Percentiles rank a stretch among this genome's conserved stretches.
These are phyloP conservation scores for Galagoides demidoff DNA, from an alignment of 2,797 vertebrate genomes.

Conservation along the genomic window DNA sequence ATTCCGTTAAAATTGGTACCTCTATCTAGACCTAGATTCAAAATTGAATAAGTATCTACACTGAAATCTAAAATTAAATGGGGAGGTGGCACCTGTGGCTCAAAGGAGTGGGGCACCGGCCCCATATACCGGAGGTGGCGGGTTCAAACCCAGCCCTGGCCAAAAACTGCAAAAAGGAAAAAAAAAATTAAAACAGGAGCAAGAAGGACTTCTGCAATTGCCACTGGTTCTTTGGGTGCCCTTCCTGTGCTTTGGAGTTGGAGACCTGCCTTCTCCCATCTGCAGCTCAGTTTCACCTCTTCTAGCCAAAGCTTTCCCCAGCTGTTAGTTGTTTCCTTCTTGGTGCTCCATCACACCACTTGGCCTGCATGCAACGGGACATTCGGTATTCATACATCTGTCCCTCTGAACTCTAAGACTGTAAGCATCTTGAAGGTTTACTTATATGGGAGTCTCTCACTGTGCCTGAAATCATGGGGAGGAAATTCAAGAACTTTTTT, in stretches of 20 bases:
- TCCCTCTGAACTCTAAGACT: neutral
- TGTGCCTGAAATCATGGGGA: neutral
- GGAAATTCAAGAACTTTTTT: conserved; percentile 13
- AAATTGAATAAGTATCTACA: neutral
- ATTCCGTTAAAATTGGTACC: neutral
- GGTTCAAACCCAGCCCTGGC: too few relatives aligned
- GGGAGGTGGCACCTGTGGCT: too few relatives aligned
- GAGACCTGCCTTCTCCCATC: neutral
- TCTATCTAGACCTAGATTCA: neutral
- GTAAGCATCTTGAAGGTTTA: neutral
- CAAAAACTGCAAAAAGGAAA: too few relatives aligned
- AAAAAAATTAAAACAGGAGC: neutral
- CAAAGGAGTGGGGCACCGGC: too few relatives aligned
- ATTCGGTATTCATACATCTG: neutral
- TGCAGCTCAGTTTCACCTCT: neutral
- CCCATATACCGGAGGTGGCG: too few relatives aligned
- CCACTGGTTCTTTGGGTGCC: neutral
- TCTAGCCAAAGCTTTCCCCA: neutral
- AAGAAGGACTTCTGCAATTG: neutral
- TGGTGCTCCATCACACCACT: neutral
- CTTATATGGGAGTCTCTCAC: neutral
- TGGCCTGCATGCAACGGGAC: neutral
- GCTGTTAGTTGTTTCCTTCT: neutral
- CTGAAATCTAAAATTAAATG: too few relatives aligned
- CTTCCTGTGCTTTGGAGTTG: neutral